Evolutionary conservation across 2,888 invertebrate species (phyloP).

Genomic region (Agrotis clavis): DNA sequence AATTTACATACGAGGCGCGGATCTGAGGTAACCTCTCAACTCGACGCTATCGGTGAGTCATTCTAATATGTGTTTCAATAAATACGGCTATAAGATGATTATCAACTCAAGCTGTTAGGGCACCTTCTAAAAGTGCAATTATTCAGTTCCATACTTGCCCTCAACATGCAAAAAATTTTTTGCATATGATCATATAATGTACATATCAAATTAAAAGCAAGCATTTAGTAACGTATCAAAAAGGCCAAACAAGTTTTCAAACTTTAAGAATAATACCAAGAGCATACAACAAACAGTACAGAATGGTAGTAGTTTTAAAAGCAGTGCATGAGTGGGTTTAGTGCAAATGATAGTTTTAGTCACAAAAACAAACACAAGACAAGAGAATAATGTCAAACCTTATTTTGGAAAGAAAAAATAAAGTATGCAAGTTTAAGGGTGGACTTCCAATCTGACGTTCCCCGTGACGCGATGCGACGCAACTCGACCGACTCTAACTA

Average conservation of each 20-base stretch:
- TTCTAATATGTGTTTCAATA: too few species aligned
- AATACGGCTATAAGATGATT: too few species aligned
- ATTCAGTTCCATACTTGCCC: conserved; percentile 4
- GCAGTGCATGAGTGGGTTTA: conserved; percentile 29
- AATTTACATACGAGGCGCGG: too few species aligned
- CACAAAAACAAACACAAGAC: conserved; percentile 1
- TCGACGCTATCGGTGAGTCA: neutral
- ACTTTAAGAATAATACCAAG: conserved; percentile 32
- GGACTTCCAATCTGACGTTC: too few species aligned
- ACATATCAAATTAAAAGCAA: conserved; percentile 9
- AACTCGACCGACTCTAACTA: too few species aligned
- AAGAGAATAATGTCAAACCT: neutral
- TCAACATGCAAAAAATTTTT: conserved; percentile 17
- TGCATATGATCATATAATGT: neutral
- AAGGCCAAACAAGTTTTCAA: conserved; percentile 10
- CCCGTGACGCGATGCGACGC: too few species aligned
- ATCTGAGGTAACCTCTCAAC: neutral
- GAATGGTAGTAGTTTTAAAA: conserved; percentile 21
- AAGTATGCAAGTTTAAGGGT: too few species aligned
- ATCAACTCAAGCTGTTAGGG: too few species aligned
- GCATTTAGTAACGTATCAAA: neutral
- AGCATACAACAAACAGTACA: conserved; percentile 57
- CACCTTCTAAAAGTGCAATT: too few species aligned
- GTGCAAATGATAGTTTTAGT: conserved; percentile 38
- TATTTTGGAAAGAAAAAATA: too few species aligned